phyloP scores from a whole-genome alignment of 2,797 vertebrate species.

The Chelonia mydas region DNA sequence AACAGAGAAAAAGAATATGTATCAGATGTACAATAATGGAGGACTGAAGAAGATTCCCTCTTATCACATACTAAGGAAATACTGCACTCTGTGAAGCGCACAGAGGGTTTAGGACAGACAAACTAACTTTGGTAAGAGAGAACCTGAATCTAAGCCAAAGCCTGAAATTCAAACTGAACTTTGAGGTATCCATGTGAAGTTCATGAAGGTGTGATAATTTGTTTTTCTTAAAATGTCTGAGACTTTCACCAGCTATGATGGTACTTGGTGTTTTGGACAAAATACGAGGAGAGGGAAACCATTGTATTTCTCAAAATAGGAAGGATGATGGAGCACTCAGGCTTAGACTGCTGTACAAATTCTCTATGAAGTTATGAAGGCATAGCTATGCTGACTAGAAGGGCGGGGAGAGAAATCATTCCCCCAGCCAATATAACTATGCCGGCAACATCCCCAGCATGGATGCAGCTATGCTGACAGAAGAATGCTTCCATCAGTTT shows the following conservation, averaged over 20 bases:
- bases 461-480: too few relatives aligned
- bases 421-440: too few relatives aligned
- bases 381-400: too few relatives aligned
- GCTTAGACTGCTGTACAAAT: too few relatives aligned
- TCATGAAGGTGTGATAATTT: too few relatives aligned
- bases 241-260: neutral
- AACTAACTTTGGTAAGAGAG: neutral
- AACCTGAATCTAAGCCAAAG: neutral
- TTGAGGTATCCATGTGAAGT: neutral
- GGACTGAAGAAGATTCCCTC: neutral
- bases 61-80: rapidly evolving
- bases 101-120: neutral
- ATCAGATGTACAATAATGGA: neutral
- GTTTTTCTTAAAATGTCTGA: neutral
- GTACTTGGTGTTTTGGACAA: neutral
- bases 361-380: too few relatives aligned
- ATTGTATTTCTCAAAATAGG: neutral
- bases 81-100: neutral
- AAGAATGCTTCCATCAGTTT: too few relatives aligned
- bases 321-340: neutral
- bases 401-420: too few relatives aligned
- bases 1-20: neutral
- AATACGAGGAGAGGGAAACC: neutral
- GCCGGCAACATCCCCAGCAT: too few relatives aligned
- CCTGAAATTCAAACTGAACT: neutral